phyloP scores from a whole-genome alignment of 2,113 vertebrate species.

The Gadus chalcogrammus region DNA sequence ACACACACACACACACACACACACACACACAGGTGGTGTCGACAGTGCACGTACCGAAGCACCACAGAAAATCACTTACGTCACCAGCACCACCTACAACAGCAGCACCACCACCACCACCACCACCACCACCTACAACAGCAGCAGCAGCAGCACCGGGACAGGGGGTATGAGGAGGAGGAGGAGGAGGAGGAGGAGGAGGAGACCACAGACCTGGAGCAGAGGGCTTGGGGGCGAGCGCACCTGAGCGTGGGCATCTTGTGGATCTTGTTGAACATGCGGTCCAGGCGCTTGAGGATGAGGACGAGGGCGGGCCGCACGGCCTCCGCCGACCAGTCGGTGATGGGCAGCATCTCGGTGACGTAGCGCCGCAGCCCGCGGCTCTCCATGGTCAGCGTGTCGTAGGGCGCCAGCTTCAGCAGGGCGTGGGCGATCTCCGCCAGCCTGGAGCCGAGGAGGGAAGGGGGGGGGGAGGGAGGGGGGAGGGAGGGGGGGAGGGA shows the following conservation, averaged over 20 bases:
- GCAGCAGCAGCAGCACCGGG: conserved; percentile 46
- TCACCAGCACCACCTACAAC: no score
- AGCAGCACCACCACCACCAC: no score
- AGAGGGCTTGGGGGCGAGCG: conserved; percentile 77
- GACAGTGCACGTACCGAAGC: no score
- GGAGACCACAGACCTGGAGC: conserved; percentile 72
- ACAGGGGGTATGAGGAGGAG: conserved; percentile 32
- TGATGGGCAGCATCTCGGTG: conserved; percentile 98
- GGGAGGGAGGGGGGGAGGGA: no score
- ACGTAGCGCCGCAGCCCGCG: conserved; percentile 92
- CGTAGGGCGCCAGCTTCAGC: conserved; percentile 94
- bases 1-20: no score
- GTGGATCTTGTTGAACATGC: conserved; percentile 99
- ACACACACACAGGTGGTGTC: neutral
- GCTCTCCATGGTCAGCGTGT: conserved; percentile 98
- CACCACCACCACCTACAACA: no score
- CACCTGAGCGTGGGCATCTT: conserved; percentile 99
- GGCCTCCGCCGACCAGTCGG: conserved; percentile 94
- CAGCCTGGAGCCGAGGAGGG: conserved; percentile 68
- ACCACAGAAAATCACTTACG: no score
- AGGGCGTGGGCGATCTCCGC: conserved; percentile 96
- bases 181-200: conserved; percentile 2
- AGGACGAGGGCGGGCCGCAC: conserved; percentile 97
- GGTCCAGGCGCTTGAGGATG: conserved; percentile 96
- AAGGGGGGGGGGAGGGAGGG: no score